These are phyloP conservation scores for Henricia sp. DNA, from an alignment of 53 echinoderm and acorn worm genomes.

Conservation along the genomic window DNA sequence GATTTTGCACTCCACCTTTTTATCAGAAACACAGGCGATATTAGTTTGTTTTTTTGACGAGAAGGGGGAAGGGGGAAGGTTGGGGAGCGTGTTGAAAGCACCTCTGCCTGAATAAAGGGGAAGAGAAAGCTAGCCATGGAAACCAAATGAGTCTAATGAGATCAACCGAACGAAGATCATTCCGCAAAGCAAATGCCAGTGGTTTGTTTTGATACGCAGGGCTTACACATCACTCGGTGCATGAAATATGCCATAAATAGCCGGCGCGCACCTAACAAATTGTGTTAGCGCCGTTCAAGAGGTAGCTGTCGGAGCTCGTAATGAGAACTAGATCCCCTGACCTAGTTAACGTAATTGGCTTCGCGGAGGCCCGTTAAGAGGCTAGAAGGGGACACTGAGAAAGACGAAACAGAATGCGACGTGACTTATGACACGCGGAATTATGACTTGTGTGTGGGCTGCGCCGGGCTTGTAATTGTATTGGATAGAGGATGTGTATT, in stretches of 20 bases:
- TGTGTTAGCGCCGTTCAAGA: slow-evolving; percentile 31
- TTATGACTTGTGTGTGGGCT: slow-evolving; percentile 36
- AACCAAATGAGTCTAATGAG: not conserved
- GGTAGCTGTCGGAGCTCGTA: slow-evolving; percentile 17
- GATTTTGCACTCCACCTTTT: slow-evolving; percentile 44
- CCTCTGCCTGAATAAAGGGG: not conserved
- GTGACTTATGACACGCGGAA: slow-evolving; percentile 24
- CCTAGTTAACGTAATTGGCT: slow-evolving; percentile 61
- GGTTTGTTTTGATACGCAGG: not conserved
- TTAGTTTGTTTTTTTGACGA: not conserved
- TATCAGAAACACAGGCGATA: not conserved
- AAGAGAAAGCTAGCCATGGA: not conserved
- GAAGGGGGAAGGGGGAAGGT: not conserved
- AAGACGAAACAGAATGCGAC: not conserved
- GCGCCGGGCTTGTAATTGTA: not conserved
- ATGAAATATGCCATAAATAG: slow-evolving; percentile 13
- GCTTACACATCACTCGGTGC: slow-evolving; percentile 13
- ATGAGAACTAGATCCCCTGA: slow-evolving; percentile 33
- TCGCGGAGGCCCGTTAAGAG: slow-evolving; percentile 31
- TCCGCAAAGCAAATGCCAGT: not conserved
- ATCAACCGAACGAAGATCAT: not conserved
- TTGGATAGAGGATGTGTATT: too few species aligned
- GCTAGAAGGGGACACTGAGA: not conserved
- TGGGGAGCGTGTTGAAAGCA: slow-evolving; percentile 19
- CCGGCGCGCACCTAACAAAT: slow-evolving; percentile 20